Evolutionary conservation across 2,888 invertebrate species (phyloP).

Genomic region (Strigamia maritima): DNA sequence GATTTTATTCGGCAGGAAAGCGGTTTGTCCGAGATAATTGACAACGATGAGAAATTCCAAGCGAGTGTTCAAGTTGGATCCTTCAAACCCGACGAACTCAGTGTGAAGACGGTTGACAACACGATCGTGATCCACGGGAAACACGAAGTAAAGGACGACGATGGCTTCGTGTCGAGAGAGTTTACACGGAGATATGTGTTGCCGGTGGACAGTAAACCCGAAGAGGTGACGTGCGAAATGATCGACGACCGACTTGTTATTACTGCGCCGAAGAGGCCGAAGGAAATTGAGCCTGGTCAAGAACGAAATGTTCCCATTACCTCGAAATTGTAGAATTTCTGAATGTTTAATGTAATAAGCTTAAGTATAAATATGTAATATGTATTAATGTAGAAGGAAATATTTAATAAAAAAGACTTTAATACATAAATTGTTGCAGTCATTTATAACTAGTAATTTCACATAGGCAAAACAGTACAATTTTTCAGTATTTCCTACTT

Average conservation of each 20-base stretch:
- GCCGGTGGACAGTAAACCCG: conserved; percentile 60
- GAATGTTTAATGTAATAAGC: not conserved
- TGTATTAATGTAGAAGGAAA: not conserved
- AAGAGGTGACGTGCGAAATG: conserved; percentile 30
- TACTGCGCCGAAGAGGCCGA: not conserved
- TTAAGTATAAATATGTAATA: not conserved
- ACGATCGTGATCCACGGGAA: conserved; percentile 69
- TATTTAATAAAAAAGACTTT: not conserved
- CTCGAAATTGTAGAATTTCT: not conserved
- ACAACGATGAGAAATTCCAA: conserved; percentile 14
- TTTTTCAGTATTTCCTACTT: not conserved
- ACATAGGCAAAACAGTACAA: not conserved
- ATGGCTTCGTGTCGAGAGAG: conserved; percentile 72
- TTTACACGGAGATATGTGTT: conserved; percentile 71
- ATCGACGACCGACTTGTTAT: not conserved
- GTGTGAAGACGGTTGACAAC: conserved; percentile 69
- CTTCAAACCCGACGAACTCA: conserved; percentile 71
- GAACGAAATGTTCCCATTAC: conserved; percentile 1
- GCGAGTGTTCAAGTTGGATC: conserved; percentile 66
- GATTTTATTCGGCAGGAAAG: not conserved
- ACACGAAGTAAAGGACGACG: conserved; percentile 83
- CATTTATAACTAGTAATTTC: not conserved
- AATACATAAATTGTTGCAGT: not conserved
- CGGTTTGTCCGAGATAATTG: conserved; percentile 31
- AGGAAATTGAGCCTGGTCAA: not conserved